Evolutionary conservation across 2,888 invertebrate genomes (phyloP).

Genomic region (Limnephilus marmoratus): DNA sequence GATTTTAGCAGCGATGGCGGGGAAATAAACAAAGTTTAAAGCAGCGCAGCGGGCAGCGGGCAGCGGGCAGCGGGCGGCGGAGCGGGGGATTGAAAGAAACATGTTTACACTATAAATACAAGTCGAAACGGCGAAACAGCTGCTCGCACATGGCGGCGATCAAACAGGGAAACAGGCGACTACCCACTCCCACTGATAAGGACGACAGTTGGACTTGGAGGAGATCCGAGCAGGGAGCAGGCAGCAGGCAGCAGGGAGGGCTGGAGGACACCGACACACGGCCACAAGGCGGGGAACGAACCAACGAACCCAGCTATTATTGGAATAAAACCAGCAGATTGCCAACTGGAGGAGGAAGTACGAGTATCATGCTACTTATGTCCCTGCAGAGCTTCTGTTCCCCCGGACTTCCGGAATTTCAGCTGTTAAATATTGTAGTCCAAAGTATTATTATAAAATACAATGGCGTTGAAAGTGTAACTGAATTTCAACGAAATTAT

Average conservation of each 20-base stretch:
- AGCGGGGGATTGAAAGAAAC: conserved; percentile 26
- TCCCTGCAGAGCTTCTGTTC: conserved; percentile 4
- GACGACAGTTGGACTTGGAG: conserved; percentile 4
- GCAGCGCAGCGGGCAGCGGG: conserved; percentile 45
- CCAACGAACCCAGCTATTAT: conserved; percentile 27
- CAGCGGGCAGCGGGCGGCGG: conserved; percentile 47
- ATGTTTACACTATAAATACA: conserved; percentile 57
- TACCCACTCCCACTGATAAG: background rate
- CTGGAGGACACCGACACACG: background rate
- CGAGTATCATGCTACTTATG: background rate
- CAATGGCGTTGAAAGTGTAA: too few species aligned
- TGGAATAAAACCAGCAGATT: conserved; percentile 15
- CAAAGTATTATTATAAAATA: too few species aligned
- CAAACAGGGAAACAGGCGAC: conserved; percentile 24
- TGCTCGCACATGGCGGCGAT: conserved; percentile 54
- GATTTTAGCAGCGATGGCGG: background rate
- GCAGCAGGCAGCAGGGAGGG: background rate
- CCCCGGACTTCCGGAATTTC: background rate
- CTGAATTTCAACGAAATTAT: too few species aligned
- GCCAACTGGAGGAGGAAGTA: background rate
- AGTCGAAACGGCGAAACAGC: conserved; percentile 49
- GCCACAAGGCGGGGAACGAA: background rate
- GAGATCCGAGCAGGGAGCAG: too few species aligned
- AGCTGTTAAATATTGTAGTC: background rate
- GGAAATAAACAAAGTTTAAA: conserved; percentile 28